Percentiles rank a stretch among this genome's conserved stretches.
Evolutionary conservation across 2,113 vertebrate genomes (phyloP).

Genomic region (Oryzias javanicus): DNA sequence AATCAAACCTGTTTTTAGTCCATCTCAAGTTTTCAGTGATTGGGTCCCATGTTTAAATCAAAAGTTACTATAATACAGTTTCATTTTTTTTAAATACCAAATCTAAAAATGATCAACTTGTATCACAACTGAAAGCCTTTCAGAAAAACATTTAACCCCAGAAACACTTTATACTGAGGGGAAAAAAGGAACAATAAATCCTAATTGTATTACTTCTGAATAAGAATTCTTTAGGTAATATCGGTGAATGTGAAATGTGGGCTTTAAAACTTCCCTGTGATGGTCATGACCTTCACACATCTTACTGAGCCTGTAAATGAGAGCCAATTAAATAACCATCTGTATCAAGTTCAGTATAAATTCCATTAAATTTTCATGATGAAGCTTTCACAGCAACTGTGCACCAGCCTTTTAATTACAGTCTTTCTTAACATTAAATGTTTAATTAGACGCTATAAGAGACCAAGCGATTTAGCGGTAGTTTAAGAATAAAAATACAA

Average conservation of each 20-base stretch:
- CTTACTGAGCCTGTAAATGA: conserved; percentile 52
- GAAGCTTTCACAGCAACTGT: conserved; percentile 50
- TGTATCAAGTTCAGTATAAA: conserved; percentile 57
- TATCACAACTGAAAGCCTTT: too few species aligned
- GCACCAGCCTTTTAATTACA: conserved; percentile 63
- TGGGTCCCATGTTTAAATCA: too few species aligned
- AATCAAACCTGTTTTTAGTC: too few species aligned
- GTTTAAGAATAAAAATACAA: conserved; percentile 24
- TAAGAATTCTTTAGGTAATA: not conserved
- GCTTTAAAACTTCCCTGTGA: conserved; percentile 10
- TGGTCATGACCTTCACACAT: conserved; percentile 10
- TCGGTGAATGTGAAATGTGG: not conserved
- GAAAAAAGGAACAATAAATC: not conserved
- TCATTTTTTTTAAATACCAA: too few species aligned
- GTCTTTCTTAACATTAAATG: conserved; percentile 53
- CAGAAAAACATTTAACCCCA: too few species aligned
- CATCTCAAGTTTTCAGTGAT: too few species aligned
- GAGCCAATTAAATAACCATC: conserved; percentile 57
- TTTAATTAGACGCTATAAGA: conserved; percentile 59
- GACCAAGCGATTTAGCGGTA: conserved; percentile 7
- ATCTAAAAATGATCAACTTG: too few species aligned
- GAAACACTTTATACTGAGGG: not conserved
- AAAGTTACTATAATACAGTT: too few species aligned
- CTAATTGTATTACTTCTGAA: not conserved
- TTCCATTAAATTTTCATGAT: conserved; percentile 61